Percentiles rank a stretch among this genome's conserved stretches.
These are phyloP conservation scores for Sinocyclocheilus anophthalmus DNA, from an alignment of 2,113 vertebrate species.

Conservation along the genomic window DNA sequence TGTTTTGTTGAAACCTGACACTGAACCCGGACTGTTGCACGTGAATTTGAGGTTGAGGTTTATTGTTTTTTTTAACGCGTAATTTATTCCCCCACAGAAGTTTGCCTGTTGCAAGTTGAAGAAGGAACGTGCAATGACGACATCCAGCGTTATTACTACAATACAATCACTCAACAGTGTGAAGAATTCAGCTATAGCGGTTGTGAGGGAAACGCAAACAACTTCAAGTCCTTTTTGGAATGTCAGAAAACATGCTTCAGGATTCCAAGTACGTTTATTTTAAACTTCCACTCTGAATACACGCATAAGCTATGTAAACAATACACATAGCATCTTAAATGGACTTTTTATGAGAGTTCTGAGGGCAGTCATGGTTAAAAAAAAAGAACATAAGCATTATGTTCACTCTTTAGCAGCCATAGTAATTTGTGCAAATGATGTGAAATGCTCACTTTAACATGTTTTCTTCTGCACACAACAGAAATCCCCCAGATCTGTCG, in stretches of 20 bases:
- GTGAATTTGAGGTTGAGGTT: neutral
- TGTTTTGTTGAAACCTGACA: neutral
- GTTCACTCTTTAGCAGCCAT: neutral
- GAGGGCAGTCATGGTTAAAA: neutral
- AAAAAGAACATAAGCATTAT: neutral
- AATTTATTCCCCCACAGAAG: constrained; percentile 55
- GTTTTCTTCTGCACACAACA: constrained; percentile 60
- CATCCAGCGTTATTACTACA: constrained; percentile 81
- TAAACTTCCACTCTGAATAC: neutral
- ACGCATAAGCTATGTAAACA: neutral
- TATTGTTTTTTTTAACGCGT: neutral
- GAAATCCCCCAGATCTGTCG: constrained; percentile 86
- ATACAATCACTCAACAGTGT: constrained; percentile 83
- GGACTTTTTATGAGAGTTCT: neutral
- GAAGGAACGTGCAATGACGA: constrained; percentile 80
- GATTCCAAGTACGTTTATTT: constrained; percentile 83
- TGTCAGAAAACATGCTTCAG: constrained; percentile 84
- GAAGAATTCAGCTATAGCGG: constrained; percentile 84
- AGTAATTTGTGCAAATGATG: neutral
- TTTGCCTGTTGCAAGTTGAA: constrained; percentile 80
- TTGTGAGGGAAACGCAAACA: constrained; percentile 88
- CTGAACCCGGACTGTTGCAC: neutral
- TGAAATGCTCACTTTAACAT: neutral
- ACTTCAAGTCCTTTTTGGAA: constrained; percentile 77
- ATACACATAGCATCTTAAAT: neutral